Percentiles rank a stretch among this genome's conserved stretches.
These are phyloP conservation scores for Hylyphantes graminicola DNA, from an alignment of 1,140 invertebrate genomes.

Conservation along the genomic window DNA sequence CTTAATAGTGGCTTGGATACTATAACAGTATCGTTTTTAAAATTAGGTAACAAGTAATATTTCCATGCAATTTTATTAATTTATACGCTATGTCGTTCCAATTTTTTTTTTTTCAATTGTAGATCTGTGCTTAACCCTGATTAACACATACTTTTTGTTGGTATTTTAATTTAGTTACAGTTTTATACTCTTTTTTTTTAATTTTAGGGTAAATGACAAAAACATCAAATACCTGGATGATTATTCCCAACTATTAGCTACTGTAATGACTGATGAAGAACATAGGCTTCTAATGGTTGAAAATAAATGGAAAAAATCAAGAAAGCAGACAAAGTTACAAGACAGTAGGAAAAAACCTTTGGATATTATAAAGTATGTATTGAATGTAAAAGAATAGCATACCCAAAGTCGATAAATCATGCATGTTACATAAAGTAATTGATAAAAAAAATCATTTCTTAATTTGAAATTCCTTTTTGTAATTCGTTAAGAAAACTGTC, in stretches of 20 bases:
- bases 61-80: too few species aligned
- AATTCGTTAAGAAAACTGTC: too few species aligned
- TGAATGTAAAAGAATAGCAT: too few species aligned
- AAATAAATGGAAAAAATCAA: slow-evolving; percentile 56
- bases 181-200: neutral
- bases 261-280: slow-evolving; percentile 57
- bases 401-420: too few species aligned
- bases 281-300: slow-evolving; percentile 50
- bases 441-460: too few species aligned
- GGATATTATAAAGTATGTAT: slow-evolving; percentile 53
- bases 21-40: too few species aligned
- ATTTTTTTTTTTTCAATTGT: neutral
- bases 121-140: neutral
- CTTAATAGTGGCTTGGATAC: too few species aligned
- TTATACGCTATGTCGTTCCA: too few species aligned
- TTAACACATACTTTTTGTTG: neutral
- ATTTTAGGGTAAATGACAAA: slow-evolving; percentile 28
- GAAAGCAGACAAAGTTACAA: slow-evolving; percentile 34
- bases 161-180: neutral
- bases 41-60: too few species aligned
- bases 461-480: too few species aligned
- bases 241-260: slow-evolving; percentile 46
- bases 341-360: slow-evolving; percentile 50
- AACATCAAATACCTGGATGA: slow-evolving; percentile 30
- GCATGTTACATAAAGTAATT: too few species aligned